These are phyloP conservation scores for Eolophus roseicapilla DNA, from an alignment of 2,113 vertebrate species.

Conservation along the genomic window DNA sequence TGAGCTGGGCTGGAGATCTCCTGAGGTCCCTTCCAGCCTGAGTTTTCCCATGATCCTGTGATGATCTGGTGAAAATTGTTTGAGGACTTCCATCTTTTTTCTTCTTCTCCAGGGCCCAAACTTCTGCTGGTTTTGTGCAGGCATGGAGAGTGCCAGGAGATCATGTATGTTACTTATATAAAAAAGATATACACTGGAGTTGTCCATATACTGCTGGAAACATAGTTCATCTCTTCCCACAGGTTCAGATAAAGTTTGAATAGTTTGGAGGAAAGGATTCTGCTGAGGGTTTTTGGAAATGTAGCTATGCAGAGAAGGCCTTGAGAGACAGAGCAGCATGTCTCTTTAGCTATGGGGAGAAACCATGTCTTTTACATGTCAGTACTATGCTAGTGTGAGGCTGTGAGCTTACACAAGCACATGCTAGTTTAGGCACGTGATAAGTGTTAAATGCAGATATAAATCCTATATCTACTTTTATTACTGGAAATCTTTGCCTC, in stretches of 20 bases:
- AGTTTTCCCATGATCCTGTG: not conserved
- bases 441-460: not conserved
- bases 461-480: not conserved
- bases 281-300: not conserved
- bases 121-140: not conserved
- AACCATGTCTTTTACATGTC: not conserved
- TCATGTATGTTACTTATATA: not conserved
- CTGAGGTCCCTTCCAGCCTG: not conserved
- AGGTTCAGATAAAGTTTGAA: not conserved
- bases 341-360: not conserved
- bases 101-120: not conserved
- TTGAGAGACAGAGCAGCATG: not conserved
- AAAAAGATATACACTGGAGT: not conserved
- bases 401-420: not conserved
- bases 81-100: not conserved
- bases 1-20: not conserved
- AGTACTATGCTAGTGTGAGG: not conserved
- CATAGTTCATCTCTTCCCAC: not conserved
- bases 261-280: not conserved
- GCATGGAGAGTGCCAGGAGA: not conserved
- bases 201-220: not conserved
- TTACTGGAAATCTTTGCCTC: not conserved
- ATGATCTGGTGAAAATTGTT: not conserved
- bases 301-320: not conserved
- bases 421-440: not conserved